Evolutionary conservation across 2,888 invertebrate species (phyloP), one percentile per base, ranked within the genome.

Genomic region (Cheiracanthium punctorium): DNA sequence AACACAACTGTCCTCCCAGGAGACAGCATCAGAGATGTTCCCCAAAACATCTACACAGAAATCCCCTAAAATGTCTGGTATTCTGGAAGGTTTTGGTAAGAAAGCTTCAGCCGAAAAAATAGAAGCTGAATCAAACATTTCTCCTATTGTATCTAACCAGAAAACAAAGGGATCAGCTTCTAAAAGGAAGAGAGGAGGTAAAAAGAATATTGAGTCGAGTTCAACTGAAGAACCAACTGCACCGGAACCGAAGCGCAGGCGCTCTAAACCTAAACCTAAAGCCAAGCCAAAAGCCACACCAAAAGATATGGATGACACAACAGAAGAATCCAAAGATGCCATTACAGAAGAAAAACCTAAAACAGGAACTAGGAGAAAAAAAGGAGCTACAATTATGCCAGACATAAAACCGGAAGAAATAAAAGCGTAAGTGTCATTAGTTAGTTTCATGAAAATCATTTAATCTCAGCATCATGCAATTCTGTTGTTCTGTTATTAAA

Each of bases 11-110:
- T 70, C 76, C 0, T 84, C 82, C 0, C 82, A 84, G 33, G 82
- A 84, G 10, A 70, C 70, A 33, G 33, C 14, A 2, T 12, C 14
- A 32, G 70, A 70, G 24, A 70, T 8, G 7, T 43, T 28, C 0
- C 73, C 52, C 24, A 85, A 79, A 43, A 85, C 84, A 10, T 85
- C 84, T 8, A 85, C 84, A 2, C 84, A 85, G 41, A 85, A 79
- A 24, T 79, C 84, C n/a, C 52, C 84, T 14, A 32, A 73, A 7
- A 29, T 28, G 4, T 43, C 72, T 12, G 52, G 4, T 58, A 24
- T 58, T 24, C 24, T 17, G 5, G 58, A 58, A 58, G 24, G 4
- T 2, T 58, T 58, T 58, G 58, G 24, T 7, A 24, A 24, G 24
- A 20, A 58, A 24, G 20, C 1, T 4, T 28, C 32, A 20, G 30